These are phyloP conservation scores for Ceriagrion tenellum DNA, from an alignment of 2,888 invertebrate genomes.

Conservation along the genomic window DNA sequence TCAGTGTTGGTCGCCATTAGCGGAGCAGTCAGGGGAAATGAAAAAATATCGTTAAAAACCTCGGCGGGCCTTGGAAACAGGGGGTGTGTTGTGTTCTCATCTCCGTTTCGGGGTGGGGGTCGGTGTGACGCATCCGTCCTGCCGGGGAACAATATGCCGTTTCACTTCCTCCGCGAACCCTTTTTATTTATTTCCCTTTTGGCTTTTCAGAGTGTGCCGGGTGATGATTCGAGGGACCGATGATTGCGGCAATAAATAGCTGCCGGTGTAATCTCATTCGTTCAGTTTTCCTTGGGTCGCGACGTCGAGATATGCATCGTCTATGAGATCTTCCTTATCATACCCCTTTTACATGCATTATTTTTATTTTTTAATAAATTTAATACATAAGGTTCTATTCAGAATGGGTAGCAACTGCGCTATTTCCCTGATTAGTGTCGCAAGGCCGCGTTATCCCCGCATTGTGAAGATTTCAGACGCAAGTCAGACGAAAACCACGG, in stretches of 20 bases:
- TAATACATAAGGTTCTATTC: no score
- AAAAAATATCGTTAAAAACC: slow-evolving; percentile 10
- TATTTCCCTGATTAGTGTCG: no score
- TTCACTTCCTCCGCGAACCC: background rate
- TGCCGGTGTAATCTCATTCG: background rate
- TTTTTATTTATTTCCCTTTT: background rate
- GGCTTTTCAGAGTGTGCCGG: background rate
- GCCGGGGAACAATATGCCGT: background rate
- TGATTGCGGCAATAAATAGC: slow-evolving; percentile 15
- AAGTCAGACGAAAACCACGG: no score
- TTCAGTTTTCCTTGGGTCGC: background rate
- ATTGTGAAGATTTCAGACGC: no score
- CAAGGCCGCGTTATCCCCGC: no score
- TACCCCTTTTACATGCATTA: no score
- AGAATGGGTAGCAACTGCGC: no score
- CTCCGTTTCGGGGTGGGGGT: background rate
- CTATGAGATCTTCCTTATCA: background rate
- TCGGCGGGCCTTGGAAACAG: background rate
- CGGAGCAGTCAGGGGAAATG: background rate
- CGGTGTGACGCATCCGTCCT: background rate
- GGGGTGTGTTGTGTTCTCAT: background rate
- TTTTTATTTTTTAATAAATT: no score
- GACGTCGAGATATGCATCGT: background rate
- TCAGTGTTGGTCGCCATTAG: background rate
- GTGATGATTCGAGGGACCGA: background rate